phyloP scores from a whole-genome alignment of 1,140 invertebrate species.

The Diploscapter pachys region DNA sequence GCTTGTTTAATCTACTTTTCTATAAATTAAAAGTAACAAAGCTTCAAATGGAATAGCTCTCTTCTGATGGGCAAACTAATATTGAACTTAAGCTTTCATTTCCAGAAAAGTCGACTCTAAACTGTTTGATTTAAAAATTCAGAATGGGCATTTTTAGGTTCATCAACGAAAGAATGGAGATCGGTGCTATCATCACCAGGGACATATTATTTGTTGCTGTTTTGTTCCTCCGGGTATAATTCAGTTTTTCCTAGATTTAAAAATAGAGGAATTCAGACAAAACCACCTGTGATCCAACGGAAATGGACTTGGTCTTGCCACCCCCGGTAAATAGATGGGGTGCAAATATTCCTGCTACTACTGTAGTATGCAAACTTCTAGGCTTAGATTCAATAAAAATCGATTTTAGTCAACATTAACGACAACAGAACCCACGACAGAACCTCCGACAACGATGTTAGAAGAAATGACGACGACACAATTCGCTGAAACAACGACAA shows the following conservation, averaged over 20 bases:
- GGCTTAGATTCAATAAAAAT: neutral
- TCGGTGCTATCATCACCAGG: slow-evolving; percentile 22
- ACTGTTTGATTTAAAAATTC: too few species aligned
- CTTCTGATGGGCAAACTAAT: too few species aligned
- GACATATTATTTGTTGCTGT: slow-evolving; percentile 16
- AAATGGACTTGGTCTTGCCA: slow-evolving; percentile 20
- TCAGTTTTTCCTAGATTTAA: too few species aligned
- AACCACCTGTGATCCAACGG: slow-evolving; percentile 21
- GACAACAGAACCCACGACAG: neutral
- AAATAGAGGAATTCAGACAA: neutral
- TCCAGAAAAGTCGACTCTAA: too few species aligned
- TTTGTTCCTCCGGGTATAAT: slow-evolving; percentile 8
- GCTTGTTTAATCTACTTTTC: too few species aligned
- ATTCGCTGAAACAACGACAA: slow-evolving; percentile 5
- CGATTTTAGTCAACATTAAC: slow-evolving; percentile 3
- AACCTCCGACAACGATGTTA: neutral
- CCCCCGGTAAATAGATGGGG: neutral
- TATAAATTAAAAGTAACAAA: too few species aligned
- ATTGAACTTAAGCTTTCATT: too few species aligned
- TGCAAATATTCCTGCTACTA: neutral
- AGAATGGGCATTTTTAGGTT: neutral
- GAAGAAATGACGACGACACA: too few species aligned
- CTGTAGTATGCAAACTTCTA: neutral
- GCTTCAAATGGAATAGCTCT: too few species aligned
- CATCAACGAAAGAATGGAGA: slow-evolving; percentile 17